Evolutionary conservation across 2,113 vertebrate genomes (phyloP), one percentile per base, ranked within the genome.

Genomic region (Triplophysa tibetana): DNA sequence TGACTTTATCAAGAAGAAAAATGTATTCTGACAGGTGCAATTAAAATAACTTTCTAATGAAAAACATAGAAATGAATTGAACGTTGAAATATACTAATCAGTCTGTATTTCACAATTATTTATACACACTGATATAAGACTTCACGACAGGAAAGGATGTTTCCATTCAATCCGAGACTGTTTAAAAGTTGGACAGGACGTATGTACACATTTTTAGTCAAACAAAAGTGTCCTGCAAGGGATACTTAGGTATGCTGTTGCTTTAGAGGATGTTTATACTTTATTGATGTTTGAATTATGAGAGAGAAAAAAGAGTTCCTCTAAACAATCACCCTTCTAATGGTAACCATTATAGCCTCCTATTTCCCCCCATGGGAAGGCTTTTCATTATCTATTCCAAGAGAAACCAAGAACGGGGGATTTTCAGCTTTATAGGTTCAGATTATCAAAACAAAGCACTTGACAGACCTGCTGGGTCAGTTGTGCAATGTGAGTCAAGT

Each of bases 401-500:
- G 48, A 17, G 16, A 56, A 56, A 56, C 52, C 17, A 19, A 9
- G 19, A 58, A 24, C 50, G 10, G 11, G 17, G 7, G 19, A 70
- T 56, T 9, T 56, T 48, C 23, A 29, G 41, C n/a, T 10, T 13
- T 64, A 21, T 33, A 54, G 17, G 24, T 26, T 33, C 0, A 11
- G 19, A 19, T 19, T 23, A 54, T 60, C 52, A 29, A 17, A 43
- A 38, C 17, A 17, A 66, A 19, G 45, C 16, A 85, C 84, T 26
- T 43, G 84, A 77, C 64, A 50, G 70, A 83, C 84, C 65, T 70
- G 84, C 78, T 73, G 74, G 43, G 74, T 77, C 63, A 77, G 81
- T 83, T 78, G 52, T 67, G 77, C 24, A 17, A 6, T 70, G 83
- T 52, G 16, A 50, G 5, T 23, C 11, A 70, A 48, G 7, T 41